Percentiles rank a stretch among this genome's conserved stretches.
Conservation (phyloP, 2,113 vertebrate genomes). For the Synodontis membranacea region DNA sequence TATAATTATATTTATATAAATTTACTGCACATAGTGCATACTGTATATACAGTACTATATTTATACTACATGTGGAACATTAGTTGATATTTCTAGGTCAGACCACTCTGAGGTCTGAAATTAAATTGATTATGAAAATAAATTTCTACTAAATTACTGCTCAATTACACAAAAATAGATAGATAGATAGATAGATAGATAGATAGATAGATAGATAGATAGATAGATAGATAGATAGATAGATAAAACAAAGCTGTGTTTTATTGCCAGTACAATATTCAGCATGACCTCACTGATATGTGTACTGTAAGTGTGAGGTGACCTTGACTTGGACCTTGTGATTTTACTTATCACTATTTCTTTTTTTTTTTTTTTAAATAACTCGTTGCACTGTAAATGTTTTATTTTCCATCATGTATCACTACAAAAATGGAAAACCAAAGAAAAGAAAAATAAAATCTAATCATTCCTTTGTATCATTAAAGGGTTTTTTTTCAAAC, state of each 20-base stretch:
- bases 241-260: neutral
- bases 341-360: neutral
- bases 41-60: neutral
- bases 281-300: constrained; percentile 1
- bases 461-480: neutral
- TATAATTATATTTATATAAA: neutral
- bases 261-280: neutral
- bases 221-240: neutral
- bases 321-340: constrained; percentile 7
- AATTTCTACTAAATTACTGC: neutral
- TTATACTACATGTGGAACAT: neutral
- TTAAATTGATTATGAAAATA: neutral
- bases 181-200: neutral
- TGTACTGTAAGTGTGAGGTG: neutral
- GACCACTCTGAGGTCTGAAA: neutral
- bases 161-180: neutral
- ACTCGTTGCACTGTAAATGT: neutral
- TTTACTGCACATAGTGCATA: neutral
- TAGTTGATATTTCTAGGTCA: neutral
- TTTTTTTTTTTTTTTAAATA: neutral
- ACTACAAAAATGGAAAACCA: neutral
- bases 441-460: neutral
- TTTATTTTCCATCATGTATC: neutral
- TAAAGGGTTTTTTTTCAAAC: too few relatives aligned
- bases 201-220: neutral